Percentiles rank a stretch among this genome's conserved stretches.
Conservation (phyloP, 2,113 vertebrate genomes). For the Clarias gariepinus region DNA sequence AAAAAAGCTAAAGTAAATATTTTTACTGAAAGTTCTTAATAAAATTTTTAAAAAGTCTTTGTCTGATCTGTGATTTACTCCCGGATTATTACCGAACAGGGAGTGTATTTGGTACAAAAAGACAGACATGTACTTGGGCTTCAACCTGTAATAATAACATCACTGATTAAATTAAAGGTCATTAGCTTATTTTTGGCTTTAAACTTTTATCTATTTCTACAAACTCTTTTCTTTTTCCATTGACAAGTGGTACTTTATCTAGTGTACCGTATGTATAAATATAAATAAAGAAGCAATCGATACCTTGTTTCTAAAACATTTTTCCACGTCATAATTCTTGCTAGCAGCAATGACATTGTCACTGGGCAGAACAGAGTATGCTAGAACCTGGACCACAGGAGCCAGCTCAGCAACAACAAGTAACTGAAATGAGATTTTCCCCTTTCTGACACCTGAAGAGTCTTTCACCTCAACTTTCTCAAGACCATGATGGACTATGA, state of each 20-base stretch:
- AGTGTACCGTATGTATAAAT: neutral
- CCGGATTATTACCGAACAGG: too few species aligned
- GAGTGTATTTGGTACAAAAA: too few species aligned
- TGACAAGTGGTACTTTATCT: neutral
- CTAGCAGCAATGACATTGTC: conserved; percentile 77
- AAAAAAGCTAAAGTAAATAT: too few species aligned
- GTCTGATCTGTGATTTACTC: too few species aligned
- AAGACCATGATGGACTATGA: conserved; percentile 67
- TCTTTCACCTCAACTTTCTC: conserved; percentile 59
- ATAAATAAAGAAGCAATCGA: neutral
- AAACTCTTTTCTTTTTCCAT: too few species aligned
- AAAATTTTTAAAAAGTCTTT: too few species aligned
- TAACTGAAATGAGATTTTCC: conserved; percentile 71
- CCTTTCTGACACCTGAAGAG: conserved; percentile 61
- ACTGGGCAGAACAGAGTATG: conserved; percentile 76
- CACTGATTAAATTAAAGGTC: too few species aligned
- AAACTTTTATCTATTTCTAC: too few species aligned
- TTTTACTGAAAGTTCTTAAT: too few species aligned
- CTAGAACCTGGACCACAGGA: conserved; percentile 68
- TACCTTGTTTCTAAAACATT: conserved; percentile 85
- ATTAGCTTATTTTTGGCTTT: too few species aligned
- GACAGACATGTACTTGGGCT: too few species aligned
- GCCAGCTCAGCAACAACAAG: conserved; percentile 65
- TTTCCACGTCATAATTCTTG: conserved; percentile 65
- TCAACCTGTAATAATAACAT: too few species aligned